Percentiles rank a stretch among this genome's conserved stretches.
phyloP scores from a whole-genome alignment of 2,888 invertebrate genomes.

The Crocallis elinguaria region DNA sequence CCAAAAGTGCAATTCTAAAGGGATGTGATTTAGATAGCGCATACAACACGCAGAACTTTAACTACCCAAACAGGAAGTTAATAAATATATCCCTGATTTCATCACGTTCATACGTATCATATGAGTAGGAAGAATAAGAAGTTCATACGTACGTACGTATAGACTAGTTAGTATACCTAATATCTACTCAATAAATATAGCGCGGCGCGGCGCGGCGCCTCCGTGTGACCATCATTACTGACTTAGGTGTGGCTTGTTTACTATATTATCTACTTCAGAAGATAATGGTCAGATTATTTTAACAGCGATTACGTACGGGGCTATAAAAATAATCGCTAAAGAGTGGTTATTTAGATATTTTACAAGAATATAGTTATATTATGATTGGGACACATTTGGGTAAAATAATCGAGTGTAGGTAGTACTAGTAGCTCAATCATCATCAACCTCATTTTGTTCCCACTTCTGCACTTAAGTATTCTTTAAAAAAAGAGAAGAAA shows the following conservation, averaged over 20 bases:
- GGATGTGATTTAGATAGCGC: background rate
- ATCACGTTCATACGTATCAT: background rate
- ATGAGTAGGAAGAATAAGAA: constrained; percentile 11
- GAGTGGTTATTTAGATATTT: constrained; percentile 1
- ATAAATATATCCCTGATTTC: constrained; percentile 1
- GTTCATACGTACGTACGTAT: background rate
- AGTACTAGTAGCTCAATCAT: no score
- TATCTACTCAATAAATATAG: background rate
- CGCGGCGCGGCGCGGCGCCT: background rate
- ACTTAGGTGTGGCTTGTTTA: constrained; percentile 15
- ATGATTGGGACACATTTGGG: no score
- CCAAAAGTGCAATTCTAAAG: background rate
- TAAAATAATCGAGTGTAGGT: no score
- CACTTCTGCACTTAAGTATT: no score
- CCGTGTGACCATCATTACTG: constrained; percentile 2
- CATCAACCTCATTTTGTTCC: no score
- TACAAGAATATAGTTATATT: no score
- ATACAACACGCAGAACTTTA: background rate
- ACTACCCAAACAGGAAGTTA: constrained; percentile 16
- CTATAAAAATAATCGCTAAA: constrained; percentile 1
- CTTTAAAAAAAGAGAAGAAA: no score
- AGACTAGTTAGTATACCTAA: background rate
- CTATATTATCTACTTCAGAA: background rate
- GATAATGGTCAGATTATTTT: constrained; percentile 17
- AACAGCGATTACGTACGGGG: constrained; percentile 1